A percentile compares a stretch with the other conserved stretches of the same genome.
Conservation (phyloP, 1,140 invertebrate genomes). For the Tribolium madens region DNA sequence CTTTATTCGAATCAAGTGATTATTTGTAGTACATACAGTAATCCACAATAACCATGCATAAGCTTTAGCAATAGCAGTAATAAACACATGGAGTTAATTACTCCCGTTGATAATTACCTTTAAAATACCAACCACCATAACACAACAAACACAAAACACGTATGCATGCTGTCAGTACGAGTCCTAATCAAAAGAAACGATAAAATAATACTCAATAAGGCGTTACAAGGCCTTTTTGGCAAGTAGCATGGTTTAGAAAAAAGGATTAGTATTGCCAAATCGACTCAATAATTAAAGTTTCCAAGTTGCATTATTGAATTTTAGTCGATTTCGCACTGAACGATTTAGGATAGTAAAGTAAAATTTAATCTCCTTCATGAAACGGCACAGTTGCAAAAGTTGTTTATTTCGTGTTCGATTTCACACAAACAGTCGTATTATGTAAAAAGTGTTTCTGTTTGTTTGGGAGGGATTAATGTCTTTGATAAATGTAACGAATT, state of each 20-base stretch:
- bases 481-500: neutral
- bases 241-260: neutral
- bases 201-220: slow-evolving; percentile 13
- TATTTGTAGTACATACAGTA: slow-evolving; percentile 19
- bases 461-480: no score
- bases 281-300: neutral
- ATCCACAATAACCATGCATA: slow-evolving; percentile 53
- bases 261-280: neutral
- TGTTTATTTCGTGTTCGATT: no score
- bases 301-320: no score
- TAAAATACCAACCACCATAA: slow-evolving; percentile 49
- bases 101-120: slow-evolving; percentile 48
- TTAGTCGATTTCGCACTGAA: neutral
- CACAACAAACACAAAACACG: slow-evolving; percentile 46
- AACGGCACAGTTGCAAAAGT: no score
- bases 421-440: no score
- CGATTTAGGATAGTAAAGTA: neutral
- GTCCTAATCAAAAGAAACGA: slow-evolving; percentile 41
- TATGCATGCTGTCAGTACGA: slow-evolving; percentile 47
- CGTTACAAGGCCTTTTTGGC: slow-evolving; percentile 21
- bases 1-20: neutral
- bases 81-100: slow-evolving; percentile 17
- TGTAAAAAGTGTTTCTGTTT: no score
- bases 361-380: neutral
- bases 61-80: slow-evolving; percentile 59